Evolutionary conservation across 2,113 vertebrate genomes (phyloP).

Genomic region (Phaethon lepturus): DNA sequence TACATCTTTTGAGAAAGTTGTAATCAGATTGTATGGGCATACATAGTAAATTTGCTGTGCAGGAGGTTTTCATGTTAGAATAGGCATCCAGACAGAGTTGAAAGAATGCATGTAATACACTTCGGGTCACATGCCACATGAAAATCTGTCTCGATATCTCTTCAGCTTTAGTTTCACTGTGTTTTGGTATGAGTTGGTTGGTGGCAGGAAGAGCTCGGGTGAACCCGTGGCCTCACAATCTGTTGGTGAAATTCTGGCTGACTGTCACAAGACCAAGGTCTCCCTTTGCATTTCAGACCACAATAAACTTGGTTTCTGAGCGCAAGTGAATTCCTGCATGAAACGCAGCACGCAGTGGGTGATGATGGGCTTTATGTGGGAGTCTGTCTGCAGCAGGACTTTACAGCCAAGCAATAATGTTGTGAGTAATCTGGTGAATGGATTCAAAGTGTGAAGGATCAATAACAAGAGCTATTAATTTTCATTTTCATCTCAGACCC

Average conservation of each 20-base stretch:
- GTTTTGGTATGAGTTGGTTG: background rate
- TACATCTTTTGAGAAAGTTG: background rate
- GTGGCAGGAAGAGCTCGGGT: background rate
- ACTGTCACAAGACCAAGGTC: background rate
- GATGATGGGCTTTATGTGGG: background rate
- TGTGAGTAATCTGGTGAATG: background rate
- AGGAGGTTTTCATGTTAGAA: background rate
- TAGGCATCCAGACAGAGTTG: rapidly evolving
- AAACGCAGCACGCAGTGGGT: background rate
- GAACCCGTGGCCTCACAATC: background rate
- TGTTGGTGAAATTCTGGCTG: background rate
- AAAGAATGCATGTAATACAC: background rate
- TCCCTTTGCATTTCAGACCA: background rate
- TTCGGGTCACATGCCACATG: background rate
- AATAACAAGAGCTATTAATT: conserved; percentile 40
- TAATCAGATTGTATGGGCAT: background rate
- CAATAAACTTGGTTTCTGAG: background rate
- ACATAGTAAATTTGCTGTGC: background rate
- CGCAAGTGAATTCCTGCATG: background rate
- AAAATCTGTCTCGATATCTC: background rate
- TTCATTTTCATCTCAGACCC: conserved; percentile 19
- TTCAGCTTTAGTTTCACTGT: background rate
- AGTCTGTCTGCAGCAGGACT: background rate
- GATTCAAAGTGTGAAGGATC: conserved; percentile 14
- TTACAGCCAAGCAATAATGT: background rate